Percentiles rank a stretch among this genome's conserved stretches.
phyloP scores from a whole-genome alignment of 2,888 invertebrate genomes.

The Drosophila anomalata region DNA sequence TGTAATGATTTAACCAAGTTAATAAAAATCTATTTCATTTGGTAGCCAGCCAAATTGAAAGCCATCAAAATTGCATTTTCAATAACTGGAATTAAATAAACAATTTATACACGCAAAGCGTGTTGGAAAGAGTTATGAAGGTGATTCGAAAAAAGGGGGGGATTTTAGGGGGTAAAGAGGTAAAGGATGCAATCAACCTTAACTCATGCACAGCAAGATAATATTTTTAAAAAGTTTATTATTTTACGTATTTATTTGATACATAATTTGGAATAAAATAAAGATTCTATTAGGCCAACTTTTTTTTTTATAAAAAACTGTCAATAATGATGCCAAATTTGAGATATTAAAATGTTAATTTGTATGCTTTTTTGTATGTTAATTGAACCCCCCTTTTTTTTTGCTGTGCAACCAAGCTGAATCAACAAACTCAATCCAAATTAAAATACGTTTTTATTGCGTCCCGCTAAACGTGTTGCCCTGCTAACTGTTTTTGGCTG shows the following conservation, averaged over 20 bases:
- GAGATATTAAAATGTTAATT: no score
- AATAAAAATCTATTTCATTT: conserved; percentile 38
- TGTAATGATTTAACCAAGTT: conserved; percentile 36
- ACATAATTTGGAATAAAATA: no score
- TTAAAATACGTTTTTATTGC: conserved; percentile 39
- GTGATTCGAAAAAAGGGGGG: not conserved
- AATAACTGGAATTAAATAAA: conserved; percentile 46
- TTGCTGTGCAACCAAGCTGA: conserved; percentile 24
- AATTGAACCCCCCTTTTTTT: not conserved
- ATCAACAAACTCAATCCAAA: conserved; percentile 35
- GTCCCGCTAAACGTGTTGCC: conserved; percentile 37
- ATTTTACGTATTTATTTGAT: not conserved
- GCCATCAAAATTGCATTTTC: conserved; percentile 40
- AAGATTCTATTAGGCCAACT: no score
- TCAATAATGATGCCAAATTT: no score
- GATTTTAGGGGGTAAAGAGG: no score
- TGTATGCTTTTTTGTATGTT: not conserved
- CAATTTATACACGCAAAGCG: conserved; percentile 44
- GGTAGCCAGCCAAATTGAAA: conserved; percentile 33
- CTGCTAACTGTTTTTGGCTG: conserved; percentile 45
- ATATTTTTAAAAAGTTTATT: not conserved
- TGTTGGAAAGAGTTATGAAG: not conserved
- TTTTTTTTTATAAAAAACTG: no score
- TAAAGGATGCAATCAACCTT: conserved; percentile 5
- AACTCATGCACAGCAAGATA: conserved; percentile 6